A percentile compares a stretch with the other conserved stretches of the same genome.
Conservation (phyloP, 2,113 vertebrate genomes). For the Pterophyllum scalare region DNA sequence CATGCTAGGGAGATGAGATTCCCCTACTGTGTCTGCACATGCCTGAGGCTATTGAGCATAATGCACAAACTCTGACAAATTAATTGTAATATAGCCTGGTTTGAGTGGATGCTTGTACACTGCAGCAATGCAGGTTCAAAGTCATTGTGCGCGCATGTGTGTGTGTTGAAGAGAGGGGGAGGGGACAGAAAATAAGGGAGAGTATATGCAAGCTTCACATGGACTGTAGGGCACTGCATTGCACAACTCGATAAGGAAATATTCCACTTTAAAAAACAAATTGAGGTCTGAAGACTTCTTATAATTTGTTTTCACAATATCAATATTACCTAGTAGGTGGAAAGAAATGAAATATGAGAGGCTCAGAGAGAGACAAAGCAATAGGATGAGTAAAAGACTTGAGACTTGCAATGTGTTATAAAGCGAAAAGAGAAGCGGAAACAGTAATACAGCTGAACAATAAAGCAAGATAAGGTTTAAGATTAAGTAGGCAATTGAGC, state of each 20-base stretch:
- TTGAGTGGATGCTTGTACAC: conserved; percentile 28
- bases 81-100: conserved; percentile 61
- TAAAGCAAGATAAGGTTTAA: conserved; percentile 19
- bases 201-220: not conserved
- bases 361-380: not conserved
- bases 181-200: not conserved
- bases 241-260: conserved; percentile 8
- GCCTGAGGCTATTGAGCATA: conserved; percentile 44
- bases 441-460: not conserved
- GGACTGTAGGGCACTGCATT: conserved; percentile 16
- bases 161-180: not conserved
- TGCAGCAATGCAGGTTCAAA: conserved; percentile 47
- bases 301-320: not conserved
- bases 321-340: not conserved
- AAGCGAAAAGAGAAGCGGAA: not conserved
- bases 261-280: conserved; percentile 10
- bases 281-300: not conserved
- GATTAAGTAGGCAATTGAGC: conserved; percentile 6
- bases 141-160: not conserved
- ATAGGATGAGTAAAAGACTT: not conserved
- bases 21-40: conserved; percentile 54
- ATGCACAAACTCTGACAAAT: conserved; percentile 57
- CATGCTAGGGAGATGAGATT: conserved; percentile 54
- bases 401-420: not conserved
- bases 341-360: not conserved